These are phyloP conservation scores for Sthenelais limicola DNA, from an alignment of 2,888 invertebrate species.

Conservation along the genomic window DNA sequence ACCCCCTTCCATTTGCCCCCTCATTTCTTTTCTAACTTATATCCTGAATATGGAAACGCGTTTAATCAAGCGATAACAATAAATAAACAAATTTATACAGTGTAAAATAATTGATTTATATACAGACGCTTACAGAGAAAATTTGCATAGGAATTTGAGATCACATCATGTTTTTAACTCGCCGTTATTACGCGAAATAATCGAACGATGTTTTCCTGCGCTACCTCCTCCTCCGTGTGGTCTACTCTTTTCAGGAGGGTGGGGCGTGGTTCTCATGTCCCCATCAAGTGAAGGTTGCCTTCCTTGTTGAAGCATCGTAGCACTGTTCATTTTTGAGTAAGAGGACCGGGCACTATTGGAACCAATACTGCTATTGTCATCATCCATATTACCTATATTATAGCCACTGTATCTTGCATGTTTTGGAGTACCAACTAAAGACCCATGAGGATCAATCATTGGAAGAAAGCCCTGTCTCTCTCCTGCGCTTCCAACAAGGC, in stretches of 20 bases:
- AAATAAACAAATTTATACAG: too few species aligned
- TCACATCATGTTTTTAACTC: too few species aligned
- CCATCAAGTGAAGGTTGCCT: not conserved
- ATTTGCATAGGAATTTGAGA: too few species aligned
- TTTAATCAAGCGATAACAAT: too few species aligned
- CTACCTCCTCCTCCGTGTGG: conserved; percentile 24
- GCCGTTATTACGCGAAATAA: conserved; percentile 2
- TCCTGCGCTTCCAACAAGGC: not conserved
- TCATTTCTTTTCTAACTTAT: too few species aligned
- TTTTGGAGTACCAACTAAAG: conserved; percentile 20
- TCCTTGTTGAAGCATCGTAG: not conserved
- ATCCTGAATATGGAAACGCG: too few species aligned
- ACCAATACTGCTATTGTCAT: not conserved
- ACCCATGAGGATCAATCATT: conserved; percentile 31
- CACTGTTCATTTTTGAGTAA: not conserved
- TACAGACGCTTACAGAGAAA: too few species aligned
- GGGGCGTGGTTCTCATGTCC: conserved; percentile 7
- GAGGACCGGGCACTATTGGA: not conserved
- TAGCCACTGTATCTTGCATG: not conserved
- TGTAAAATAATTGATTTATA: too few species aligned
- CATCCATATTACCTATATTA: not conserved
- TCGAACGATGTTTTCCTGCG: conserved; percentile 16
- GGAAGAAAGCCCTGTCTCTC: conserved; percentile 35
- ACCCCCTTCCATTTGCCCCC: too few species aligned
- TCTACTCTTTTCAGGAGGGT: conserved; percentile 17